Conservation (phyloP, 2,113 vertebrate genomes). For the Passer montanus region DNA sequence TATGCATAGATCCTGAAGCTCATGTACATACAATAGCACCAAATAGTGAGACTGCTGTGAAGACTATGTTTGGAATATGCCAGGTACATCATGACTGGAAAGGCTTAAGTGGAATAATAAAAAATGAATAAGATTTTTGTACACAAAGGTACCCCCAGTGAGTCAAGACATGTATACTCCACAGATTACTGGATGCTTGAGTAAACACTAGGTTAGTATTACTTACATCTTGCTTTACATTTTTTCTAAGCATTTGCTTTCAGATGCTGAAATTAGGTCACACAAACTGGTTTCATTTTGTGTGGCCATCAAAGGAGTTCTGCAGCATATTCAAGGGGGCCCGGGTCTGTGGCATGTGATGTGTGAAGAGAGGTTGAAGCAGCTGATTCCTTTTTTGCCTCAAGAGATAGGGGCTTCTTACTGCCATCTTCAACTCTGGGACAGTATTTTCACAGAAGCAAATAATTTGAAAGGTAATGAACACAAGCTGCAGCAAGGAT, state of each 20-base stretch:
- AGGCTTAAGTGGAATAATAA: not conserved
- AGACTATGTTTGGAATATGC: not conserved
- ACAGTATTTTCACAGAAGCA: not conserved
- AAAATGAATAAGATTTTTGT: not conserved
- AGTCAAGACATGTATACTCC: not conserved
- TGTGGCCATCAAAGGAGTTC: not conserved
- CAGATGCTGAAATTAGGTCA: not conserved
- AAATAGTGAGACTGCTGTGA: not conserved
- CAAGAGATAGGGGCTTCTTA: not conserved
- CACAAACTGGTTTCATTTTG: not conserved
- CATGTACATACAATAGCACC: not conserved
- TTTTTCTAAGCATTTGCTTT: not conserved
- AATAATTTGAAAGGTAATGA: not conserved
- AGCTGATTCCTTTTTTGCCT: not conserved
- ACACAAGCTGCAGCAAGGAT: not conserved
- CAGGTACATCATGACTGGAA: not conserved
- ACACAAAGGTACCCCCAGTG: not conserved
- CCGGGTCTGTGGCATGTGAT: not conserved
- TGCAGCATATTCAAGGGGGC: not conserved
- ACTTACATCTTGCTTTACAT: not conserved
- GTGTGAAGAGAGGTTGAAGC: not conserved
- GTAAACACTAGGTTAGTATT: not conserved
- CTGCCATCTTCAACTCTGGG: not conserved
- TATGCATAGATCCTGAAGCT: not conserved
- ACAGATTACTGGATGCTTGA: not conserved